Percentiles rank a stretch among this genome's conserved stretches.
These are phyloP conservation scores for Poecile atricapillus DNA, from an alignment of 2,113 vertebrate genomes.

Conservation along the genomic window DNA sequence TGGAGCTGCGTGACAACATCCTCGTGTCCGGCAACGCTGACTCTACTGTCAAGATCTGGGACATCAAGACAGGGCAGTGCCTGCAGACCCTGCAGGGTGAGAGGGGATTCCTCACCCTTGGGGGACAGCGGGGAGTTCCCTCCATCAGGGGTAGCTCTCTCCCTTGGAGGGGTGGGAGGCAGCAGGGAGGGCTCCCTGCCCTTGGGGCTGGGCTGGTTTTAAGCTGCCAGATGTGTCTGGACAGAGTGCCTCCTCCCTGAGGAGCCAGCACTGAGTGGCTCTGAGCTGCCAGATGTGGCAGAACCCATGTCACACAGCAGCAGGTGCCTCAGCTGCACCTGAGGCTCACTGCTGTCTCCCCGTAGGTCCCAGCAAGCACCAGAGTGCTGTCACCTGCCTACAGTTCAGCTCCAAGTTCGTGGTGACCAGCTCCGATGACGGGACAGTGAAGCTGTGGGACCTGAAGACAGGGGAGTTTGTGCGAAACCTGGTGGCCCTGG, in stretches of 20 bases:
- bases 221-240: not conserved
- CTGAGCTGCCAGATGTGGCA: not conserved
- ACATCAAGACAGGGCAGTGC: slow-evolving; percentile 71
- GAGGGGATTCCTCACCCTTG: not conserved
- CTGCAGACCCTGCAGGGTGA: slow-evolving; percentile 68
- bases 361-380: slow-evolving; percentile 65
- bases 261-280: not conserved
- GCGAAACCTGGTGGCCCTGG: slow-evolving; percentile 64
- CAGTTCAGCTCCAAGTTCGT: slow-evolving; percentile 74
- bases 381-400: slow-evolving; percentile 68
- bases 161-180: not conserved
- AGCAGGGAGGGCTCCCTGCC: not conserved
- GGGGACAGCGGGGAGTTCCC: no score
- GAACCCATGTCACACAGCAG: not conserved
- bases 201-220: not conserved
- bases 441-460: slow-evolving; percentile 69
- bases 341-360: not conserved
- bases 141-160: rapidly evolving
- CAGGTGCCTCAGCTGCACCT: rapidly evolving
- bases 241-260: not conserved
- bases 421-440: slow-evolving; percentile 62
- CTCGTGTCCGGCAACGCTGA: slow-evolving; percentile 63
- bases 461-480: slow-evolving; percentile 67
- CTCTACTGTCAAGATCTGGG: slow-evolving; percentile 73
- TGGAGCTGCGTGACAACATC: slow-evolving; percentile 69